phyloP scores from a whole-genome alignment of 2,113 vertebrate species.

The Pontoporia blainvillei region DNA sequence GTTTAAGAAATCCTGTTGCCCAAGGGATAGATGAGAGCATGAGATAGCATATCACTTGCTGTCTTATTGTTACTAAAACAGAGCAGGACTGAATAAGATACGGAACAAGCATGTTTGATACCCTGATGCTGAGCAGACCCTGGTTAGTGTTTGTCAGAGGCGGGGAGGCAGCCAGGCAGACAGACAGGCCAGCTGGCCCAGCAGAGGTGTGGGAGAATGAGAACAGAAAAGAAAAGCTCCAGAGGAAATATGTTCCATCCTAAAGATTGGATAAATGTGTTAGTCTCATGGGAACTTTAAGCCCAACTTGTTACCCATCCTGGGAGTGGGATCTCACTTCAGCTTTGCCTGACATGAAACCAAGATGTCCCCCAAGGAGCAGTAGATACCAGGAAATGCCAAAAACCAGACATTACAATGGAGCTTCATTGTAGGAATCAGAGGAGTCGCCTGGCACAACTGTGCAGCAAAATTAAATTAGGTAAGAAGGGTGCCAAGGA shows the following conservation, averaged over 20 bases:
- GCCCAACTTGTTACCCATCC: neutral
- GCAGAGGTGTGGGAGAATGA: neutral
- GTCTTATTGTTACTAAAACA: slow-evolving; percentile 11
- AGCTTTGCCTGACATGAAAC: neutral
- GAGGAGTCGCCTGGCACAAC: neutral
- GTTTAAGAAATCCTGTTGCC: neutral
- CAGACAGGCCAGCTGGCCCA: neutral
- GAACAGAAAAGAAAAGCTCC: neutral
- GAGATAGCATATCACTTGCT: neutral
- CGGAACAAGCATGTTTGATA: neutral
- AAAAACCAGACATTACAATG: neutral
- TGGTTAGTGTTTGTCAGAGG: neutral
- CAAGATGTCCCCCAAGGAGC: neutral
- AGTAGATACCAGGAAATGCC: neutral
- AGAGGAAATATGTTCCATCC: neutral
- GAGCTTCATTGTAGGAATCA: neutral
- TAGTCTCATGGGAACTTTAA: neutral
- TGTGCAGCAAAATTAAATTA: neutral
- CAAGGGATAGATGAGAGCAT: neutral
- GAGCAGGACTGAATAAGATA: neutral
- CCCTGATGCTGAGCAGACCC: neutral
- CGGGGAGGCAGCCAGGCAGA: neutral
- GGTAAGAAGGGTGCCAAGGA: neutral
- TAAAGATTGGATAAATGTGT: neutral
- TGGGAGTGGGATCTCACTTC: neutral